Percentiles rank a stretch among this genome's conserved stretches.
Evolutionary conservation across 2,888 invertebrate genomes (phyloP).

Genomic region (Eucriotettix oculatus): DNA sequence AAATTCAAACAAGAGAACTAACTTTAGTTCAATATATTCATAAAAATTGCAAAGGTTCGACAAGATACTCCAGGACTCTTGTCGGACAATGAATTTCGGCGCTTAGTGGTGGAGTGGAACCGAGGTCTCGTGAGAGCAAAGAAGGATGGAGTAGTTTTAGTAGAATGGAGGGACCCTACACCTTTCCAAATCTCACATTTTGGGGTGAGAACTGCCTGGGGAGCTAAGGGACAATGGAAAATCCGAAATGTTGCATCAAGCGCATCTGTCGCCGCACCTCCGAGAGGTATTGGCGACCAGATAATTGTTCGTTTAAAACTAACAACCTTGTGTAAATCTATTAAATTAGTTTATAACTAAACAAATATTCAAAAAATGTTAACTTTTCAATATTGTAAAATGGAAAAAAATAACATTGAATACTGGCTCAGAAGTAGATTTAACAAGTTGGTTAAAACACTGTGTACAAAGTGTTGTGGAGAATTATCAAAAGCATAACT

Average conservation of each 20-base stretch:
- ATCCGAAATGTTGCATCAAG: conserved; percentile 23
- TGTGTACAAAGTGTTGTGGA: too few species aligned
- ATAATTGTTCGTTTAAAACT: too few species aligned
- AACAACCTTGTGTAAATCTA: too few species aligned
- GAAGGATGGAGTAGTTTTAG: conserved; percentile 27
- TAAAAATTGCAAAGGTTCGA: conserved; percentile 27
- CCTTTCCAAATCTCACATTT: conserved; percentile 42
- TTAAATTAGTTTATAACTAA: too few species aligned
- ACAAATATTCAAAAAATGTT: too few species aligned
- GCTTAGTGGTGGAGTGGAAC: conserved; percentile 39
- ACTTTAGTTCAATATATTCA: not conserved
- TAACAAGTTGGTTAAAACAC: too few species aligned
- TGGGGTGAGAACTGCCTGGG: conserved; percentile 47
- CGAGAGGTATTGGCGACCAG: not conserved
- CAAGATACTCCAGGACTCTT: conserved; percentile 39
- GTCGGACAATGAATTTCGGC: conserved; percentile 35
- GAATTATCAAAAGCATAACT: too few species aligned
- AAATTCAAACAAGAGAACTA: not conserved
- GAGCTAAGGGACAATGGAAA: conserved; percentile 45
- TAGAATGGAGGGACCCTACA: conserved; percentile 42
- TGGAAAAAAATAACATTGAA: not conserved
- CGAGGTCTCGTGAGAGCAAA: conserved; percentile 31
- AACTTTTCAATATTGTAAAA: too few species aligned
- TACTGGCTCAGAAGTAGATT: too few species aligned
- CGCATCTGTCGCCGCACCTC: conserved; percentile 3